A percentile compares a stretch with the other conserved stretches of the same genome.
phyloP scores from a whole-genome alignment of 2,888 invertebrate species.

The Ochropleura leucogaster region DNA sequence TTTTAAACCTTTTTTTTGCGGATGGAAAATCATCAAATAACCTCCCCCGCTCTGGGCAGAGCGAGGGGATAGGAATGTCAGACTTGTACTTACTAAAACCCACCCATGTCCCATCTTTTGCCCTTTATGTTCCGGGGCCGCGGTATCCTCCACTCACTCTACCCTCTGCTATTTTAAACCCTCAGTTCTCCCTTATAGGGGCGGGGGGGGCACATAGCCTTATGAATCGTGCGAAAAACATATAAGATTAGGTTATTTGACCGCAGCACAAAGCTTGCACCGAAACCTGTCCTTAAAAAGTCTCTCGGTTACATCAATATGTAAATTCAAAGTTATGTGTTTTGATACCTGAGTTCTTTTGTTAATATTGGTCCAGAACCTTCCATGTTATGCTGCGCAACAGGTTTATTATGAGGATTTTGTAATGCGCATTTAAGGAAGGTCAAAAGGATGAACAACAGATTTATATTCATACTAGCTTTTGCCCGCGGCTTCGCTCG shows the following conservation, averaged over 20 bases:
- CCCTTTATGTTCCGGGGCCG: no score
- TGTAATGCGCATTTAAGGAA: slow-evolving; percentile 22
- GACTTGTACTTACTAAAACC: no score
- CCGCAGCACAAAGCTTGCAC: slow-evolving; percentile 12
- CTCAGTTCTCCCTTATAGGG: no score
- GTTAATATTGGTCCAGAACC: slow-evolving; percentile 23
- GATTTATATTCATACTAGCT: neutral
- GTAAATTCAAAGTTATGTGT: slow-evolving; percentile 19
- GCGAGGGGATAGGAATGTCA: no score
- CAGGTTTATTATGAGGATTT: slow-evolving; percentile 30
- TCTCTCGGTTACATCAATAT: slow-evolving; percentile 17
- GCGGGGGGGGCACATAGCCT: no score
- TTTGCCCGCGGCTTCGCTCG: no score
- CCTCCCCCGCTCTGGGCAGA: no score
- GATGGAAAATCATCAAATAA: no score
- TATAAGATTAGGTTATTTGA: slow-evolving; percentile 23
- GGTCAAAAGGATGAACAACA: slow-evolving; percentile 13
- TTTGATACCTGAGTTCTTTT: slow-evolving; percentile 12
- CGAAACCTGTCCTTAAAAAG: slow-evolving; percentile 40
- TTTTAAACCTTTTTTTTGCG: no score
- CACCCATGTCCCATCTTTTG: no score
- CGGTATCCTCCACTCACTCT: no score
- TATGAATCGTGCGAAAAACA: neutral
- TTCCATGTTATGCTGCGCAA: slow-evolving; percentile 26
- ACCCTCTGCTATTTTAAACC: no score